phyloP scores from a whole-genome alignment of 2,888 invertebrate genomes.

The Tillus elongatus region DNA sequence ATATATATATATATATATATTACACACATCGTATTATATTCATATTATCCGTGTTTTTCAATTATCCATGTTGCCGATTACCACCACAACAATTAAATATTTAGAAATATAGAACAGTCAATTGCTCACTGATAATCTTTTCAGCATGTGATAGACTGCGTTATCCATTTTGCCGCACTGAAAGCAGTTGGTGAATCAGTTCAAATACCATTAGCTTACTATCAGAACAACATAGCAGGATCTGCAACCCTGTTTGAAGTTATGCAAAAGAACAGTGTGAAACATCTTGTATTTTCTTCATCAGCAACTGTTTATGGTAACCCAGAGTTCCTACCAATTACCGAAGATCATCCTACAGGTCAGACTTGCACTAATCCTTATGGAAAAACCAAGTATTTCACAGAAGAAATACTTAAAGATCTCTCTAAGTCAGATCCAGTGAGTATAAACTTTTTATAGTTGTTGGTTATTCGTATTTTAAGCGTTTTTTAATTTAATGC shows the following conservation, averaged over 20 bases:
- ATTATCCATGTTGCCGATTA: no score
- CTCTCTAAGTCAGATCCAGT: slow-evolving; percentile 70
- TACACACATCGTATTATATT: no score
- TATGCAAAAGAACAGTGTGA: slow-evolving; percentile 66
- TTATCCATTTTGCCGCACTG: slow-evolving; percentile 91
- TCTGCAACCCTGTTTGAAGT: slow-evolving; percentile 76
- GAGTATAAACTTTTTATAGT: no score
- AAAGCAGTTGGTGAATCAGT: slow-evolving; percentile 94
- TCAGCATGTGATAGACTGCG: slow-evolving; percentile 73
- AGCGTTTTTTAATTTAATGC: slow-evolving; percentile 5
- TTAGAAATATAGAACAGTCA: no score
- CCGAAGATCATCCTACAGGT: slow-evolving; percentile 77
- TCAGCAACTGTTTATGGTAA: slow-evolving; percentile 92
- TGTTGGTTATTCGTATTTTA: slow-evolving; percentile 7
- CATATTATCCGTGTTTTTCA: no score
- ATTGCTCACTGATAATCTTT: no score
- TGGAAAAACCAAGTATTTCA: slow-evolving; percentile 87
- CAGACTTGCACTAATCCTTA: slow-evolving; percentile 83
- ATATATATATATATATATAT: no score
- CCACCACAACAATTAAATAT: no score
- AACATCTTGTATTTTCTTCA: slow-evolving; percentile 75
- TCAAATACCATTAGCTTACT: slow-evolving; percentile 76
- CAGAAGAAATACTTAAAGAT: slow-evolving; percentile 88
- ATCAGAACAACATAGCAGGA: slow-evolving; percentile 80
- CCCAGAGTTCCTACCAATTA: slow-evolving; percentile 74